These are phyloP conservation scores for Leucopsar rothschildi DNA, from an alignment of 2,113 vertebrate genomes.

Conservation along the genomic window DNA sequence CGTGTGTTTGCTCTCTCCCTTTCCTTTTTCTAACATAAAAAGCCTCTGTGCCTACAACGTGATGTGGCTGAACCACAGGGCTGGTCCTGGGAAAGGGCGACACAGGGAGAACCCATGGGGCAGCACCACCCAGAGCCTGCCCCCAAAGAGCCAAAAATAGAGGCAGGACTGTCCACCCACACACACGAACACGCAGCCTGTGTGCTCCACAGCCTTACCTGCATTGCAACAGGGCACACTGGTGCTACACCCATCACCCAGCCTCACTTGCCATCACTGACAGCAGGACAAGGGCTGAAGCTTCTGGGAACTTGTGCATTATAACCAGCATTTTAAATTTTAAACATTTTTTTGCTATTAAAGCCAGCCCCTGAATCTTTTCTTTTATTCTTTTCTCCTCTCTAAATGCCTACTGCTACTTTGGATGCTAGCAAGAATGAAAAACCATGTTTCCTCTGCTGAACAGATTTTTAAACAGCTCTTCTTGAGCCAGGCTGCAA, in stretches of 20 bases:
- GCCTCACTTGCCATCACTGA: not conserved
- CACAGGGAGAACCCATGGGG: accelerated
- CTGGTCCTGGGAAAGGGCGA: not conserved
- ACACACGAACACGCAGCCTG: accelerated
- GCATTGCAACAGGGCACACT: accelerated
- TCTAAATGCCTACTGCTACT: not conserved
- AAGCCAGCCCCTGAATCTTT: not conserved
- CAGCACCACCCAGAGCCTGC: not conserved
- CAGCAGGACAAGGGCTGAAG: not conserved
- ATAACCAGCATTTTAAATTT: not conserved
- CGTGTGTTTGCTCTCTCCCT: not conserved
- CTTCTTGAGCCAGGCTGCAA: not conserved
- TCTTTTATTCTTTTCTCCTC: not conserved
- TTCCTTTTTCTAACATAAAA: not conserved
- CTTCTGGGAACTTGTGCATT: not conserved
- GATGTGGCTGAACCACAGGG: not conserved
- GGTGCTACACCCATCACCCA: not conserved
- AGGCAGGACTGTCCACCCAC: not conserved
- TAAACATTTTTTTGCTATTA: not conserved
- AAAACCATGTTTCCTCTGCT: not conserved
- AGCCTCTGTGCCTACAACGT: not conserved
- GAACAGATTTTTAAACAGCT: not conserved
- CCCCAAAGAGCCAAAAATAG: not conserved
- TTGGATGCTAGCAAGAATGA: not conserved
- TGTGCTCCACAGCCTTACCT: not conserved